Conservation (phyloP, 2,888 invertebrate species). For the Frankliniella intonsa region DNA sequence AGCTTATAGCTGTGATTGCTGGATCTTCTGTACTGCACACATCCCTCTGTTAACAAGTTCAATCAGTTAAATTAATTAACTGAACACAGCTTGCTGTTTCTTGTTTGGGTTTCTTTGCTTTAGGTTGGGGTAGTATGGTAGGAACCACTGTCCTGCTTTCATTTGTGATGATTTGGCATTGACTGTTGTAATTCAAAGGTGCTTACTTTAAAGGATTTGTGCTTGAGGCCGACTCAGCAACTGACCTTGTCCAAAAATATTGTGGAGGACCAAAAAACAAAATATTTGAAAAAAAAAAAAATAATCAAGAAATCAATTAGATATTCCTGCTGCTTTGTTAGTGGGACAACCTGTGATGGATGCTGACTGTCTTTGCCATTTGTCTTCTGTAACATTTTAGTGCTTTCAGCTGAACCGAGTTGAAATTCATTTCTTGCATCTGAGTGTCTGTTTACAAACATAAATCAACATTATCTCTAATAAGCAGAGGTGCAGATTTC, state of each 20-base stretch:
- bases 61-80: not conserved
- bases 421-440: too few species aligned
- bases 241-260: not conserved
- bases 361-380: slow-evolving; percentile 7
- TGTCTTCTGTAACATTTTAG: not conserved
- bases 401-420: not conserved
- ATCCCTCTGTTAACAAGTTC: not conserved
- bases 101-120: not conserved
- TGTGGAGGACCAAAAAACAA: slow-evolving; percentile 19
- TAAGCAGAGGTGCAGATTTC: not conserved
- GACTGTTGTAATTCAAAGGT: slow-evolving; percentile 2
- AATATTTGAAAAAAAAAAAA: not conserved
- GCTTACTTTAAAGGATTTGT: not conserved
- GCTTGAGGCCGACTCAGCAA: not conserved
- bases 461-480: too few species aligned
- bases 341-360: slow-evolving; percentile 2
- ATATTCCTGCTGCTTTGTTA: not conserved
- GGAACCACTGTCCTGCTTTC: not conserved
- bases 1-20: not conserved
- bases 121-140: not conserved
- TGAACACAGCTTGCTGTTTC: not conserved
- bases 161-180: slow-evolving; percentile 20
- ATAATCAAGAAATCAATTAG: not conserved
- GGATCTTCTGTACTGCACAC: not conserved
- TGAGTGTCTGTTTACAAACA: too few species aligned